Percentiles rank a stretch among this genome's conserved stretches.
Conservation (phyloP, 2,113 vertebrate species). For the Lethenteron reissneri region DNA sequence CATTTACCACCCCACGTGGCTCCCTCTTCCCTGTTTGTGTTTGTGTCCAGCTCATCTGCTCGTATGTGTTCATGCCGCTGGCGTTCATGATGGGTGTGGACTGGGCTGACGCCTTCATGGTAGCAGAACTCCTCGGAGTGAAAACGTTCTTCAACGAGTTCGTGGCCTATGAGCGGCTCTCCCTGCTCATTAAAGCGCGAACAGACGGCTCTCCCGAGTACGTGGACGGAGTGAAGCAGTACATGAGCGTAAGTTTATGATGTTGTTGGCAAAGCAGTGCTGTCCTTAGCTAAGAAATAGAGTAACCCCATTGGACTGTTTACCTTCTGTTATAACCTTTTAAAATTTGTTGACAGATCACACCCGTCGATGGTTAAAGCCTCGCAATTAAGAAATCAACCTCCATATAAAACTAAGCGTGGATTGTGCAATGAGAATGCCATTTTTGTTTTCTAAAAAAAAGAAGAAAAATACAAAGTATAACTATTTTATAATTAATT, state of each 20-base stretch:
- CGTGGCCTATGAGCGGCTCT: slow-evolving; percentile 45
- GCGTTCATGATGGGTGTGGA: slow-evolving; percentile 69
- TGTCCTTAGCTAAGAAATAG: no score
- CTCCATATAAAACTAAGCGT: slow-evolving; percentile 9
- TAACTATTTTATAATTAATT: no score
- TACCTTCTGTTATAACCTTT: no score
- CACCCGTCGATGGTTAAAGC: no score
- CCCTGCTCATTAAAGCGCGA: slow-evolving; percentile 30
- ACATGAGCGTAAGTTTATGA: slow-evolving; percentile 31
- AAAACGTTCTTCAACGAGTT: slow-evolving; percentile 77
- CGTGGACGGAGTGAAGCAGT: slow-evolving; percentile 38
- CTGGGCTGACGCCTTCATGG: slow-evolving; percentile 57
- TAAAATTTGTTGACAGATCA: no score
- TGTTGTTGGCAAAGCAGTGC: no score
- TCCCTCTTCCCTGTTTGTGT: not conserved
- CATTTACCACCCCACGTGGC: not conserved
- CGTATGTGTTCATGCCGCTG: slow-evolving; percentile 56
- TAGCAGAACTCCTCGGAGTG: slow-evolving; percentile 45
- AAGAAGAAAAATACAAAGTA: not conserved
- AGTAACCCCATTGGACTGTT: no score
- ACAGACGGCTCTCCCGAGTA: slow-evolving; percentile 34
- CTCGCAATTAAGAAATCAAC: not conserved
- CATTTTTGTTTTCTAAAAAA: slow-evolving; percentile 9
- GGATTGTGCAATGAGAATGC: slow-evolving; percentile 14
- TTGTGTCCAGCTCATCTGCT: slow-evolving; percentile 39